Evolutionary conservation across 2,113 vertebrate species (phyloP).

Genomic region (Polypterus bichir): DNA sequence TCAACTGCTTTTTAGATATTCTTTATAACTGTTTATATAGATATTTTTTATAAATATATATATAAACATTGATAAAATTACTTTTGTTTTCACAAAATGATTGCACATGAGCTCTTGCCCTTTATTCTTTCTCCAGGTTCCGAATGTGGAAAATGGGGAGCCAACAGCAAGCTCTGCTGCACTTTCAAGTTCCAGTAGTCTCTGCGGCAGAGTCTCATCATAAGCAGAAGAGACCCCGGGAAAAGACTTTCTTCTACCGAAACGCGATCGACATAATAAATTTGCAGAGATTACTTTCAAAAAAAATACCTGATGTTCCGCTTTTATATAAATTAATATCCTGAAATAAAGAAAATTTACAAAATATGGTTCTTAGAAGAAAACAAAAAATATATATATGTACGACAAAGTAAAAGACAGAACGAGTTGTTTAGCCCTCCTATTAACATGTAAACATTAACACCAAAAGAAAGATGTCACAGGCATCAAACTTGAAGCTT

Average conservation of each 20-base stretch:
- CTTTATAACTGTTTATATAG: too few species aligned
- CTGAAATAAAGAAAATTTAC: constrained; percentile 58
- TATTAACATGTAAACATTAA: constrained; percentile 59
- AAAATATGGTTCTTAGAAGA: constrained; percentile 28
- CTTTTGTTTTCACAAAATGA: too few species aligned
- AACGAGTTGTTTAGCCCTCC: constrained; percentile 50
- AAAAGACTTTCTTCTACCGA: not conserved
- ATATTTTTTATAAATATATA: too few species aligned
- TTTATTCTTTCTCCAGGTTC: too few species aligned
- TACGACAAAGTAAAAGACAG: constrained; percentile 36
- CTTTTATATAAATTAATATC: constrained; percentile 48
- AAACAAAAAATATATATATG: constrained; percentile 2
- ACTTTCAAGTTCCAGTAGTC: constrained; percentile 70
- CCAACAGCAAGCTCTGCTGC: constrained; percentile 55
- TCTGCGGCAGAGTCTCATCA: constrained; percentile 62
- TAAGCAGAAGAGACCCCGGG: constrained; percentile 53
- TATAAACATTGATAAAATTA: too few species aligned
- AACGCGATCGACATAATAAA: too few species aligned
- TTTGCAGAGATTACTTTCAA: constrained; percentile 52
- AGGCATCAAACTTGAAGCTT: constrained; percentile 56
- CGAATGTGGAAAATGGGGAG: not conserved
- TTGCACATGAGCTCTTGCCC: too few species aligned
- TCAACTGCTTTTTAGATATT: too few species aligned
- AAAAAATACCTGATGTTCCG: constrained; percentile 54
- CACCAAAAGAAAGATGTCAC: constrained; percentile 56